Evolutionary conservation across 2,113 vertebrate species (phyloP), one percentile per base, ranked within the genome.

Genomic region (Mus musculus): DNA sequence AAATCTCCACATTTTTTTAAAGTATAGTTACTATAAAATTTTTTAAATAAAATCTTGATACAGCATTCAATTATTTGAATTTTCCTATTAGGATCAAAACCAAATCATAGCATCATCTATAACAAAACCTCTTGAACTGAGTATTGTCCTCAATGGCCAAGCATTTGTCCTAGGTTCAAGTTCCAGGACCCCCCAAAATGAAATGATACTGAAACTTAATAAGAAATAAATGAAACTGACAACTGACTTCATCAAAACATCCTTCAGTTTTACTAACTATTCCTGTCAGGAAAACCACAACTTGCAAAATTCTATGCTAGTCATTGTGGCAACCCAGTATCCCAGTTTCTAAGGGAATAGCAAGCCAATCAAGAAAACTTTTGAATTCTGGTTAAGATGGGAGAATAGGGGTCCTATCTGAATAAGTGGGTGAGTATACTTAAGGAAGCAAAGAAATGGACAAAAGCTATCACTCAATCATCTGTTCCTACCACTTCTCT

Each of bases 191-290:
- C 16, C 49, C 3, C 54, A 3, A 88, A 86, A 71, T 69, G 33
- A 73, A 73, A 39, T 56, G n/a, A 88, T 73, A 24, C 36, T 72
- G 33, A 89, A 73, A 59, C 52, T 88, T 56, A 87, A 65, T 87
- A 36, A 61, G 42, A 49, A 49, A 49, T 49, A 49, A 49, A 49
- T 73, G 16, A 81, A 77, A 59, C 20, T 46, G 16, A 46, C 42
- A 96, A n/a, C 22, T 28, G 8, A 94, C 11, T 90, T 94, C 4
- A 94, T 54, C 61, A 93, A 76, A 19, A 17, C 33, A 12, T 94
- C 46, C 6, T 96, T 91, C 22, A 91, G 69, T 95, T 93, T 76
- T 95, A 5, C 22, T 87, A 67, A 93, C 54, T 78, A 2, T 26
- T 94, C 46, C 63, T 46, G 17, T 71, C 26, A 63, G 16, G 7